Base-by-base conservation (phyloP, 92 coral and sea anemone species). In the Epizoanthus rinbou region DNA sequence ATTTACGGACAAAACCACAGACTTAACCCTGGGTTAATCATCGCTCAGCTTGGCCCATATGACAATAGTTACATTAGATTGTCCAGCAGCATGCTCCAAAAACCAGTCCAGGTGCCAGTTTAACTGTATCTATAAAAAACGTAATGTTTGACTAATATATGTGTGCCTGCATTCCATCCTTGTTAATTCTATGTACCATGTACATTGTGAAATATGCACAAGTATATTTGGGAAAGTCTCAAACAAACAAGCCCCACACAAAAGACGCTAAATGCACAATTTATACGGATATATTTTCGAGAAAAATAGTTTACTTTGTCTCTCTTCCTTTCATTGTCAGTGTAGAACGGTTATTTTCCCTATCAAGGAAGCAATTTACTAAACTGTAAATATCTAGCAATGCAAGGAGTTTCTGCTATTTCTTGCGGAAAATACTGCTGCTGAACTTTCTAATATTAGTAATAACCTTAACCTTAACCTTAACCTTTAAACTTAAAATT, bases 21-120 rank as follows among this genome's bases (percentile, higher is more conserved):
- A 3, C 66, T 45, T 60, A 78, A 62, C 71, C 60, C 64, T 45
- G 25, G 18, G 54, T 33, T 17, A 21, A 24, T 21, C 19, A n/a
- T 23, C 33, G 39, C 23, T 13, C 19, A 17, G 57, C 22, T 60
- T 13, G 70, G 5, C 62, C n/a, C 82, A 78, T 78, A 78, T 78
- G 82, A 70, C 15, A n/a, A 60, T 78, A 60, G 59, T 78, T 78
- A 78, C 39, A 28, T 21, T 58, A 52, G 47, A 65, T 3, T 63
- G 6, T 28, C 16, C 6, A 16, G 19, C 21, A 4, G 22, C 23
- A 67, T 18, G 39, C 8, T 59, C 8, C 64, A 10, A 59, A 1
- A 8, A 4, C 22, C 41, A 41, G 73, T 67, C 73, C 47, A 15
- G 14, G 73, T 67, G 73, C 17, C 50, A 67, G 33, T 28, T 65